phyloP scores from a whole-genome alignment of 2,797 vertebrate genomes.

The Peromyscus nudipes region DNA sequence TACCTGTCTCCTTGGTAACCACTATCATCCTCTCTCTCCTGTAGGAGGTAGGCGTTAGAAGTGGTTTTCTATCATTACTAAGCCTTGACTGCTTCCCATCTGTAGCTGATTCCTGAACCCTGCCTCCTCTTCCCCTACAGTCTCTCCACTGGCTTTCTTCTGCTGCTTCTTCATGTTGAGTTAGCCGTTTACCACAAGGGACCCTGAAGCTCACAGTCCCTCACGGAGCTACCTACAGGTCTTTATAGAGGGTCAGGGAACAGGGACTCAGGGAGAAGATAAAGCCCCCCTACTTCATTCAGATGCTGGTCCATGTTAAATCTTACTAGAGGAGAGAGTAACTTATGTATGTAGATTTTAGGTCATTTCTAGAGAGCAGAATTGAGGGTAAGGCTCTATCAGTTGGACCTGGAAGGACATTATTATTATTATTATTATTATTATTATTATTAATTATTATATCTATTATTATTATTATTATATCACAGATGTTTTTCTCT shows the following conservation, averaged over 20 bases:
- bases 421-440: neutral
- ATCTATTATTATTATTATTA: neutral
- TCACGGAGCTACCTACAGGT: neutral
- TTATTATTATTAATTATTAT: neutral
- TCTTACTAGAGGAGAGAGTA: neutral
- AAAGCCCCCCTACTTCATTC: neutral
- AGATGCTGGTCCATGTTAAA: neutral
- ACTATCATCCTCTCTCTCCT: neutral
- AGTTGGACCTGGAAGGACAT: neutral
- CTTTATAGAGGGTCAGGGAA: neutral
- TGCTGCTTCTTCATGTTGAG: neutral
- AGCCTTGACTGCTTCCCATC: neutral
- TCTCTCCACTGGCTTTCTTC: constrained; percentile 27
- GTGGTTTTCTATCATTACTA: neutral
- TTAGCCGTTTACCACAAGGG: neutral
- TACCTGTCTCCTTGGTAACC: constrained; percentile 14
- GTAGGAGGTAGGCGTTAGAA: neutral
- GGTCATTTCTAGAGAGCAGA: neutral
- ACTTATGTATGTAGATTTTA: neutral
- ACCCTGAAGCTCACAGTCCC: neutral
- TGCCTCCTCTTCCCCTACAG: neutral
- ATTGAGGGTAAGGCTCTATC: neutral
- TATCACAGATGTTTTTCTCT: neutral
- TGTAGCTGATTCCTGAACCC: neutral
- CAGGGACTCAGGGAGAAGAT: neutral